Conservation (phyloP, 2,888 invertebrate species). For the Melinaea marsaeus region DNA sequence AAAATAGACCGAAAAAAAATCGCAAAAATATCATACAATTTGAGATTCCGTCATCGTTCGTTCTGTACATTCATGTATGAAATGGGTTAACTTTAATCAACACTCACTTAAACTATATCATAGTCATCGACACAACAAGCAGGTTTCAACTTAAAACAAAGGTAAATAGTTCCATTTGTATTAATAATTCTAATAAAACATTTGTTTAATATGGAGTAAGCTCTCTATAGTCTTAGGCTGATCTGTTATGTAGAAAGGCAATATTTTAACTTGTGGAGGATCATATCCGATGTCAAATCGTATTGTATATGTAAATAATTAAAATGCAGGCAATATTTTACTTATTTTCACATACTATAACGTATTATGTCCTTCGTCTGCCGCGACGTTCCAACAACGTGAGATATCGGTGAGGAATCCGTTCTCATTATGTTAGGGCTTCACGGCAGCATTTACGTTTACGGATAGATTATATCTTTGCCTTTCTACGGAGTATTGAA, state of each 20-base stretch:
- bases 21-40: constrained; percentile 39
- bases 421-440: constrained; percentile 30
- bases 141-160: constrained; percentile 69
- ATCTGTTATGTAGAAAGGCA: constrained; percentile 59
- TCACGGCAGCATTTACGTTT: constrained; percentile 7
- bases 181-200: constrained; percentile 72
- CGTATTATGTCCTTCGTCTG: constrained; percentile 20
- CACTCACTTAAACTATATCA: constrained; percentile 58
- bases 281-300: constrained; percentile 12
- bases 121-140: constrained; percentile 70
- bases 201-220: constrained; percentile 71
- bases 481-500: constrained; percentile 51
- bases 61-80: constrained; percentile 35
- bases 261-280: constrained; percentile 25
- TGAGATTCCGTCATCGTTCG: constrained; percentile 49
- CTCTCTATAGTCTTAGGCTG: constrained; percentile 76
- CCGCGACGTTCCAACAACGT: constrained; percentile 19
- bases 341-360: constrained; percentile 20
- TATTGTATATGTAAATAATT: constrained; percentile 36
- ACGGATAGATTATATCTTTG: constrained; percentile 51
- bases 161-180: constrained; percentile 70
- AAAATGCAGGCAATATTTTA: constrained; percentile 45
- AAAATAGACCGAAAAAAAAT: constrained; percentile 44
- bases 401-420: constrained; percentile 44
- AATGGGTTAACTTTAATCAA: constrained; percentile 34